Base-by-base conservation (phyloP, 2,113 vertebrate genomes). In the Astur gentilis region DNA sequence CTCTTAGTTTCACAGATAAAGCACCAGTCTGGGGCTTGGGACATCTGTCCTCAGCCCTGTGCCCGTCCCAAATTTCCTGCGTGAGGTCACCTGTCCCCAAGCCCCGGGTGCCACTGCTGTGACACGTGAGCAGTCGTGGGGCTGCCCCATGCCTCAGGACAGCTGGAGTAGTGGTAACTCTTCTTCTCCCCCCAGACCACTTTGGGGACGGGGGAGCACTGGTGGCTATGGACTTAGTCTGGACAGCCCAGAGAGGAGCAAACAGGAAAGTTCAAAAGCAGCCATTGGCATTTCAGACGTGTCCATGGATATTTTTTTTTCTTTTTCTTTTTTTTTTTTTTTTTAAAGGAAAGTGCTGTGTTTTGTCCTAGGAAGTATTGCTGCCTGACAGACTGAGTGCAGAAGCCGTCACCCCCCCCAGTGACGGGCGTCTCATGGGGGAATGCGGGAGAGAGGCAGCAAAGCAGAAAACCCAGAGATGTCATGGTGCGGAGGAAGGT, bases 151-250 rank as follows among this genome's bases (percentile, higher is more conserved):
- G 52, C 38, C 54, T n/a, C 42, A 3, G 44, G 45, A 21, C 44
- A 40, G 16, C 16, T 0, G 38, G 52, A 13, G 49, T 4, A 2
- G 2, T 4, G 10, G 3, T 7, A n/a, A 2, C 70, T 11, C 26
- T 49, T 40, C 55, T 52, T 27, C 52, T 34, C 25, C n/a, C 36
- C 76, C 11, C 19, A 31, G 27, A 12, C 2, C 19, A 2, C 2
- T 29, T 0, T 1, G 16, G 31, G 29, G 34, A 1, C 21, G 22
- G 31, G 19, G 50, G 9, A 60, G 45, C 67, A 4, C 32, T 0
- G 9, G 54, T n/a, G 22, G 25, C 36, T 31, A 3, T 2, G 22
- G 11, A 13, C 9, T 49, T 22, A 70, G 11, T 13, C 21, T 23
- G 40, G 29, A 8, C 19, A 60, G 11, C 23, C 54, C 8, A 1